Evolutionary conservation across 1,140 invertebrate genomes (phyloP).

Genomic region (Mercenaria mercenaria): DNA sequence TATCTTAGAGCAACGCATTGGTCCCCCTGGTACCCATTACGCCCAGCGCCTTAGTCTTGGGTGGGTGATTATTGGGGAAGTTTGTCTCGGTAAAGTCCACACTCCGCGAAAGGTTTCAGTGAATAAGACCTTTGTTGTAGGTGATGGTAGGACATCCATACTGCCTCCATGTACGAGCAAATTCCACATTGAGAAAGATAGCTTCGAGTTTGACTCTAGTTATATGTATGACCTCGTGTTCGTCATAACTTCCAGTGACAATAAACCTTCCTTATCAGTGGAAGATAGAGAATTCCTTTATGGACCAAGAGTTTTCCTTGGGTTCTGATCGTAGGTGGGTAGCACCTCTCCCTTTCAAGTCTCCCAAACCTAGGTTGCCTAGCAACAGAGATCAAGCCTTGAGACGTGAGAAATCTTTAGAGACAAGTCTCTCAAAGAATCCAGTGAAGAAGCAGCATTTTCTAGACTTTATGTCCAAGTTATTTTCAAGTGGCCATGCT

Average conservation of each 20-base stretch:
- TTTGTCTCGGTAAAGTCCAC: slow-evolving; percentile 62
- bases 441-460: slow-evolving; percentile 25
- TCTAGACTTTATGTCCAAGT: slow-evolving; percentile 12
- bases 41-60: slow-evolving; percentile 62
- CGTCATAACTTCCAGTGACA: not conserved
- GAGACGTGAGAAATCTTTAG: not conserved
- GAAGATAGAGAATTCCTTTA: not conserved
- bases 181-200: too few relatives aligned
- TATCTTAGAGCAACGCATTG: slow-evolving; percentile 57
- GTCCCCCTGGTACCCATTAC: slow-evolving; percentile 42
- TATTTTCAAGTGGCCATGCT: not conserved
- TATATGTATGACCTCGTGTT: not conserved
- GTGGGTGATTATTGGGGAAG: slow-evolving; percentile 66
- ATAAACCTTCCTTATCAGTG: not conserved
- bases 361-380: not conserved
- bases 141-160: not conserved
- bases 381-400: not conserved
- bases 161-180: not conserved
- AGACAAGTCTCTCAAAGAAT: not conserved
- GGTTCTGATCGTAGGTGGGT: slow-evolving; percentile 45
- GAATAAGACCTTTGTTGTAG: not conserved
- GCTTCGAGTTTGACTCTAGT: not conserved
- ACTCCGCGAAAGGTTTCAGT: not conserved
- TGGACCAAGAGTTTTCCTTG: slow-evolving; percentile 41
- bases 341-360: not conserved